A percentile compares a stretch with the other conserved stretches of the same genome.
Conservation (phyloP, 1,140 invertebrate genomes). For the Lasioglossum albipes region DNA sequence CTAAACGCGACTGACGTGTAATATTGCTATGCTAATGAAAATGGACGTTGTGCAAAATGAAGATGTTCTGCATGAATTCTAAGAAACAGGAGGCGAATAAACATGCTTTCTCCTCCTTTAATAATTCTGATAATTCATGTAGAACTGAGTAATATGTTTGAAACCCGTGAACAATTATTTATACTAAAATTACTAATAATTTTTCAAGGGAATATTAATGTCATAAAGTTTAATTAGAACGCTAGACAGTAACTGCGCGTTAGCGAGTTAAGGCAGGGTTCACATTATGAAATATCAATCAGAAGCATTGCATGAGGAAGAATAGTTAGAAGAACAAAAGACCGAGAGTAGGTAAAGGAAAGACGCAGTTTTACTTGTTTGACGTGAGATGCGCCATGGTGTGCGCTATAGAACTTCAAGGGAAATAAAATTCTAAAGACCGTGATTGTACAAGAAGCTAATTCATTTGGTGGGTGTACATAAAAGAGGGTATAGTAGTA, state of each 20-base stretch:
- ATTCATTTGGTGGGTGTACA: not conserved
- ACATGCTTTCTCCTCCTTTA: too few species aligned
- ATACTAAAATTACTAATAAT: too few species aligned
- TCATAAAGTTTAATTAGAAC: constrained; percentile 2
- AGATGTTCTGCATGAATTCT: too few species aligned
- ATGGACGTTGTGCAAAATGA: too few species aligned
- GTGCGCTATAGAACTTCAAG: constrained; percentile 49
- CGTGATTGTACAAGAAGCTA: constrained; percentile 50
- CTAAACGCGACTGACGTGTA: too few species aligned
- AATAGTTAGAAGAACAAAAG: constrained; percentile 44
- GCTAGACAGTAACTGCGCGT: constrained; percentile 27
- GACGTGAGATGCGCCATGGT: constrained; percentile 57
- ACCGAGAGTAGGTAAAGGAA: constrained; percentile 33
- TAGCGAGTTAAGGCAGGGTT: constrained; percentile 35
- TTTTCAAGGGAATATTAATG: too few species aligned
- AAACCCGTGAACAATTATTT: too few species aligned
- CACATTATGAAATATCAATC: constrained; percentile 39
- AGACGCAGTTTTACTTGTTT: constrained; percentile 60
- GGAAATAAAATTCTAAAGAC: constrained; percentile 63
- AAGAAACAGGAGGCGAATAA: too few species aligned
- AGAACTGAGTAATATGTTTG: too few species aligned
- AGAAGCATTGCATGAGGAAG: constrained; percentile 18
- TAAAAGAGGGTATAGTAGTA: not conserved
- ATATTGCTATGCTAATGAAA: too few species aligned
- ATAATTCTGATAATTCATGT: too few species aligned